phyloP scores from a whole-genome alignment of 2,888 invertebrate genomes.

The Aspidiotus destructor region DNA sequence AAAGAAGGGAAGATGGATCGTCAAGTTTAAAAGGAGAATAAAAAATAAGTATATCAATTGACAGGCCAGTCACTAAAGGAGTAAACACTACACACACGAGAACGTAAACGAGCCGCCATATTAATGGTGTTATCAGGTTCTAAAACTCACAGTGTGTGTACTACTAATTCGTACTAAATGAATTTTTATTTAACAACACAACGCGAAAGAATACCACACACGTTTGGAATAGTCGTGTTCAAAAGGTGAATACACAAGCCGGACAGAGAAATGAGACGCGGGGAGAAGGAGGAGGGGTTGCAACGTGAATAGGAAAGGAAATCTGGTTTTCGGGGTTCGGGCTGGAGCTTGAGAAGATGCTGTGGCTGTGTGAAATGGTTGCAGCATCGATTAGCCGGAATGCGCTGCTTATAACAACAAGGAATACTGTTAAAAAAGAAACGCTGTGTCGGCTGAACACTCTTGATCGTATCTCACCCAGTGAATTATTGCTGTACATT shows the following conservation, averaged over 20 bases:
- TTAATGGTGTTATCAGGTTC: constrained; percentile 31
- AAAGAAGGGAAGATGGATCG: not conserved
- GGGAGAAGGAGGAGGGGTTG: constrained; percentile 7
- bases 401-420: constrained; percentile 29
- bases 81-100: constrained; percentile 19
- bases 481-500: constrained; percentile 31
- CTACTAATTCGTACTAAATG: constrained; percentile 19
- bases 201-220: constrained; percentile 23
- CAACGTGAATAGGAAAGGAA: constrained; percentile 6
- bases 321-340: constrained; percentile 24
- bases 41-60: constrained; percentile 22
- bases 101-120: constrained; percentile 26
- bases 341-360: constrained; percentile 7
- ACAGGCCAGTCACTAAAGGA: constrained; percentile 25
- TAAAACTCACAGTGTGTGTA: constrained; percentile 13
- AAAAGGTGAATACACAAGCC: constrained; percentile 4
- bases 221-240: constrained; percentile 18
- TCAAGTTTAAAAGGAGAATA: not conserved
- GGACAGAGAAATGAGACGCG: constrained; percentile 4
- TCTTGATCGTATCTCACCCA: constrained; percentile 30
- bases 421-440: constrained; percentile 23
- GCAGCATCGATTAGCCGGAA: constrained; percentile 32
- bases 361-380: constrained; percentile 31
- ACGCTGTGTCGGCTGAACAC: constrained; percentile 32
- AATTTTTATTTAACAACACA: constrained; percentile 20